Evolutionary conservation across 2,888 invertebrate species (phyloP), one percentile per base, ranked within the genome.

Genomic region (Conops quadrifasciatus): DNA sequence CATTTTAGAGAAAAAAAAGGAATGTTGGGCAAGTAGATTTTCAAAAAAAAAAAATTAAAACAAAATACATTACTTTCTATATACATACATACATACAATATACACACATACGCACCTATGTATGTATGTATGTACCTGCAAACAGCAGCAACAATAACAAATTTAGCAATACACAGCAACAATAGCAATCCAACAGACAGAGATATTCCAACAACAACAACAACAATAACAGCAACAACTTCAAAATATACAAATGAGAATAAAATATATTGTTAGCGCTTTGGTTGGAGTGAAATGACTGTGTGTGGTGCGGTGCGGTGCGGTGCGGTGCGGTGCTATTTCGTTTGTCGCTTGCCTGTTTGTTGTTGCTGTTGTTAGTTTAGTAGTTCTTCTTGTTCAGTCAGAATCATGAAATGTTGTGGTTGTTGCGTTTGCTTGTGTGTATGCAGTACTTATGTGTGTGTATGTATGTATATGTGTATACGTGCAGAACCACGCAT

Each of bases 371-470:
- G 77, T 76, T 76, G 76, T 76, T 80, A 80, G 73, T 74, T 21
- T 26, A 16, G 15, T 2, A 16, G 70, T 49, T 67, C 53, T 69
- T 69, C 69, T n/a, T n/a, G n/a, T n/a, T n/a, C n/a, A 71, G 7
- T 43, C 67, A 64, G 63, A 36, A 9, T 36, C 36, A 36, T 36
- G 9, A 36, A 36, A 21, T 53, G 53, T 53, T 19, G n/a, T 51
- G 1, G 19, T 16, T 24, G 53, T 53, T 24, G 53, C 11, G 11
- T 19, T 49, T 75, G 63, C 68, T 74, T 60, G 78, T 75, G 78
- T 75, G 77, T 78, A 75, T 78, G 80, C 76, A 74, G 36, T 36
- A 9, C 9, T 80, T 77, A 77, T 78, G 78, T 78, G 78, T 77
- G 76, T 28, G 36, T 36, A 9, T 36, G 9, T 36, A 9, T 36